Conservation (phyloP, 2,888 invertebrate genomes). For the Pollenia labialis region DNA sequence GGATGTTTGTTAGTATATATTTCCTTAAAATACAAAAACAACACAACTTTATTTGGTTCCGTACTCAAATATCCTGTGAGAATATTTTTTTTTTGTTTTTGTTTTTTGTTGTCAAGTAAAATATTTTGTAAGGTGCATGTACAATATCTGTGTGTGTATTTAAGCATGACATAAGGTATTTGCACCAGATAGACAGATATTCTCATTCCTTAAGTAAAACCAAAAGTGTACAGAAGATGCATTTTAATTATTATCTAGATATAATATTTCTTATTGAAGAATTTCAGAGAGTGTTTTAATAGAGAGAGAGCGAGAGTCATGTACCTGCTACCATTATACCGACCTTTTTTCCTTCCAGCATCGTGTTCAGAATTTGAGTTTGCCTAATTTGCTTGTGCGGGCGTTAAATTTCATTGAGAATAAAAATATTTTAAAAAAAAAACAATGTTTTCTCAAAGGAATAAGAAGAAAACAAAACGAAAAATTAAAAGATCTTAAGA, state of each 20-base stretch:
- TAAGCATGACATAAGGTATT: slow-evolving; percentile 72
- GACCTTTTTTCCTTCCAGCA: slow-evolving; percentile 56
- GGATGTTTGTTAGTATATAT: slow-evolving; percentile 60
- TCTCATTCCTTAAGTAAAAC: neutral
- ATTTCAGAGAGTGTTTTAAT: neutral
- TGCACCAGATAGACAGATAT: slow-evolving; percentile 25
- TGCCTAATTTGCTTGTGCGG: slow-evolving; percentile 82
- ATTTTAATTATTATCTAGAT: slow-evolving; percentile 6
- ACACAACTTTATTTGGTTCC: slow-evolving; percentile 70
- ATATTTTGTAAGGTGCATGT: slow-evolving; percentile 63
- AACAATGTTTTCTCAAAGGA: slow-evolving; percentile 10
- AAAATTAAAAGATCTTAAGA: slow-evolving; percentile 61
- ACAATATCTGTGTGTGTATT: slow-evolving; percentile 16
- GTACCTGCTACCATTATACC: slow-evolving; percentile 71
- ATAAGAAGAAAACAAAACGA: slow-evolving; percentile 14
- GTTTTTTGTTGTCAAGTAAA: slow-evolving; percentile 28
- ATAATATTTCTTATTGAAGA: neutral
- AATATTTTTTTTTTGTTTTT: slow-evolving; percentile 75
- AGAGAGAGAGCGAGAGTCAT: slow-evolving; percentile 6
- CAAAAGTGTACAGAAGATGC: slow-evolving; percentile 20
- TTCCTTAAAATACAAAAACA: slow-evolving; percentile 50
- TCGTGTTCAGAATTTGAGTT: slow-evolving; percentile 70
- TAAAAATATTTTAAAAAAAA: slow-evolving; percentile 1
- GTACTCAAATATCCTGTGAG: slow-evolving; percentile 77
- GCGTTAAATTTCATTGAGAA: slow-evolving; percentile 73